Evolutionary conservation across 2,797 vertebrate species (phyloP).

Genomic region (Lagocephalus sceleratus): DNA sequence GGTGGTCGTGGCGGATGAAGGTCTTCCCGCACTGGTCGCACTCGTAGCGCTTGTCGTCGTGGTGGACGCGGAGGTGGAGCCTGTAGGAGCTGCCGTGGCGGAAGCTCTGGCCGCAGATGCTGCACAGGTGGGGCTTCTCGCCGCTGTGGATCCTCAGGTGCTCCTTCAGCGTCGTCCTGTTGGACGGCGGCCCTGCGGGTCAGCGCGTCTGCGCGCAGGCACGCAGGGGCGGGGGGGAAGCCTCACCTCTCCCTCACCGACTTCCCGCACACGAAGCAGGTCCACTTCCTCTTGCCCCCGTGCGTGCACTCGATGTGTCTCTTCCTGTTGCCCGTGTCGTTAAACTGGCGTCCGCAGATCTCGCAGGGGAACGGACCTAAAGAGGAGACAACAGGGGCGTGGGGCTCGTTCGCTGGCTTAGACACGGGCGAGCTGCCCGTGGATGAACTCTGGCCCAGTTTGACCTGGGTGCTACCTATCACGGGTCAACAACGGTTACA

Average conservation of each 20-base stretch:
- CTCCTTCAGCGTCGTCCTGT: slow-evolving; percentile 92
- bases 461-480: too few relatives aligned
- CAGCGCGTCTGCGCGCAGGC: not conserved
- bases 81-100: slow-evolving; percentile 98
- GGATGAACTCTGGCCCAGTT: too few relatives aligned
- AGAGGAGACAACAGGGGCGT: not conserved
- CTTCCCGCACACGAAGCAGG: slow-evolving; percentile 94
- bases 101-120: slow-evolving; percentile 97
- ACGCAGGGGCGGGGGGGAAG: not conserved
- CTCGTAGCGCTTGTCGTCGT: slow-evolving; percentile 96
- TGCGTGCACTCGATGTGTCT: slow-evolving; percentile 97
- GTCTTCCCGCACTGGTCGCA: slow-evolving; percentile 96
- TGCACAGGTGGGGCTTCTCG: slow-evolving; percentile 97
- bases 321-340: slow-evolving; percentile 95
- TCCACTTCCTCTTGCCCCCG: slow-evolving; percentile 97
- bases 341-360: slow-evolving; percentile 97
- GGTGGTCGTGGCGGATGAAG: slow-evolving; percentile 95
- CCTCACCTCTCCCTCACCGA: slow-evolving; percentile 92
- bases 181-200: not conserved
- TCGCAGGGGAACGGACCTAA: slow-evolving; percentile 96
- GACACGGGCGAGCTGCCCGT: too few relatives aligned
- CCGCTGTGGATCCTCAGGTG: slow-evolving; percentile 97
- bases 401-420: too few relatives aligned
- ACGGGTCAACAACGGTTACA: too few relatives aligned
- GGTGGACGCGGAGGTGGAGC: slow-evolving; percentile 95